Evolutionary conservation across 2,113 vertebrate species (phyloP), one percentile per base, ranked within the genome.

Genomic region (Phalacrocorax carbo): DNA sequence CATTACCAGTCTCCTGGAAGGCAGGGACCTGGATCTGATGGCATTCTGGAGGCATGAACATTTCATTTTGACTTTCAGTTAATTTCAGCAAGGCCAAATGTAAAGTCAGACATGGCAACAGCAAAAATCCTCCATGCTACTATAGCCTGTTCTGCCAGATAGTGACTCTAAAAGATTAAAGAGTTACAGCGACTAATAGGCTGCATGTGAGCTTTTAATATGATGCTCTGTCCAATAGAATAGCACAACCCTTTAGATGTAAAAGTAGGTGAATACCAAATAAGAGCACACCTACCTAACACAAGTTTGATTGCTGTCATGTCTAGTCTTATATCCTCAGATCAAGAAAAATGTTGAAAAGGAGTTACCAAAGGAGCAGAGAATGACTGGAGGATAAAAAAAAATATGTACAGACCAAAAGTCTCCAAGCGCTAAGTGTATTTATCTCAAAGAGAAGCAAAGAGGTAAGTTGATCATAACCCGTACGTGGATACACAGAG

Each of bases 271-370:
- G 94, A 97, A 96, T 92, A 94, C 75, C 82, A 95, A 94, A 88
- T 90, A 95, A 80, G 93, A 96, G 93, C 93, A 94, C 95, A 95
- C 93, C 78, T 93, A 96, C 91, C 93, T 96, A 94, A 92, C 82
- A 73, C 51, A 73, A 95, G 79, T 88, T 65, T 85, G 84, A 96
- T 82, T 96, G 87, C 91, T 95, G 44, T 91, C 92, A 80, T 87
- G 49, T 93, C 92, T 94, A 42, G 44, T 87, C 85, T 93, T 93
- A 82, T 62, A 94, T 93, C 58, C 82, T 82, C 58, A 96, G 87
- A 97, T 95, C 78, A 96, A 94, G 90, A 89, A 94, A 94, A 96
- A 93, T 62, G 87, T 94, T 97, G 85, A 97, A 96, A 96, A 96
- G 57, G 27, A 95, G 70, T 93, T 92, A 96, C 92, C 91, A 97